Percentiles rank a stretch among this genome's conserved stretches.
Evolutionary conservation across 2,888 invertebrate genomes (phyloP).

Genomic region (Petrolisthes manimaculis): DNA sequence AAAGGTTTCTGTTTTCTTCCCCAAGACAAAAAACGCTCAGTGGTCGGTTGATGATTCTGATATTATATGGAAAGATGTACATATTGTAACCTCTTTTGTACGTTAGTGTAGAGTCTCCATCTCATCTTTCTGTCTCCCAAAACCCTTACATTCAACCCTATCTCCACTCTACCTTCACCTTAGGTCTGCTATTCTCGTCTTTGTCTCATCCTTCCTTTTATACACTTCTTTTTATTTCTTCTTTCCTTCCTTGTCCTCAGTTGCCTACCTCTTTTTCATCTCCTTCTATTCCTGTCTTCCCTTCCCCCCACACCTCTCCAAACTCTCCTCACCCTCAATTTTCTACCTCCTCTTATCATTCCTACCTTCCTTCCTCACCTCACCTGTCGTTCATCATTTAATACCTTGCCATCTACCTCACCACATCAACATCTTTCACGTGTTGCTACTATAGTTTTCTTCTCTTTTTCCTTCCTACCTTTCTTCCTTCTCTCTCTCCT

Average conservation of each 20-base stretch:
- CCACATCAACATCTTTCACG: neutral
- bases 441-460: neutral
- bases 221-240: neutral
- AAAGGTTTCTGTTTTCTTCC: neutral
- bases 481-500: neutral
- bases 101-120: neutral
- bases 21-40: slow-evolving; percentile 7
- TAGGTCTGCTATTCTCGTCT: no score
- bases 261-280: neutral
- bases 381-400: neutral
- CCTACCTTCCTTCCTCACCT: neutral
- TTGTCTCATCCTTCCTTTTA: neutral
- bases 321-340: neutral
- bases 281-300: neutral
- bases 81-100: neutral
- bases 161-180: no score
- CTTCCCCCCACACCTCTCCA: no score
- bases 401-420: neutral
- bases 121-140: neutral
- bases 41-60: neutral
- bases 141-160: no score
- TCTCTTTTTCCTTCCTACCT: neutral
- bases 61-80: neutral
- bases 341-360: neutral
- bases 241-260: neutral